Conservation (phyloP, 2,113 vertebrate genomes). For the Cygnus atratus region DNA sequence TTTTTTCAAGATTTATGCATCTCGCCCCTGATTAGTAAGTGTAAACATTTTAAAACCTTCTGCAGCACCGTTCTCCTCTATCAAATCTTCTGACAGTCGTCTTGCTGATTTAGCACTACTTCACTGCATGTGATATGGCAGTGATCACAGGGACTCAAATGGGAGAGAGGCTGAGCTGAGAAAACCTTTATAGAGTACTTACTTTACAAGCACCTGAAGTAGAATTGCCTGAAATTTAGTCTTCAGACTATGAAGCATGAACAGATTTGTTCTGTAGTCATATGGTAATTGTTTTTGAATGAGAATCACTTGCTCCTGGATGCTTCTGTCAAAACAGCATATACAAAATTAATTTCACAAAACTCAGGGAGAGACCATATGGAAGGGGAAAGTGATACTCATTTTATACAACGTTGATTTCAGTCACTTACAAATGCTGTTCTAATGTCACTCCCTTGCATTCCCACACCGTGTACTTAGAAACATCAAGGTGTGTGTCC, state of each 20-base stretch:
- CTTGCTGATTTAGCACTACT: neutral
- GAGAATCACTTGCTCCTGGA: neutral
- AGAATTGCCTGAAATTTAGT: neutral
- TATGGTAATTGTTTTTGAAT: neutral
- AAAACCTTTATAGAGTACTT: neutral
- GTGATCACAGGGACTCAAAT: neutral
- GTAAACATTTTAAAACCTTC: neutral
- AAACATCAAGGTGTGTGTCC: neutral
- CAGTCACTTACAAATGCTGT: neutral
- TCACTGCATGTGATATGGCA: neutral
- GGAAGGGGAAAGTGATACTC: neutral
- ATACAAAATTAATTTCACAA: neutral
- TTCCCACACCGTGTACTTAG: neutral
- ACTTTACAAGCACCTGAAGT: neutral
- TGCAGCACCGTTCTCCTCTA: neutral
- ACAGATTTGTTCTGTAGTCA: neutral
- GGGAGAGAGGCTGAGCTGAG: neutral
- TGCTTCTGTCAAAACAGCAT: neutral
- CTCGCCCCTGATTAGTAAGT: neutral
- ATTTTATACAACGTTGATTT: constrained; percentile 2
- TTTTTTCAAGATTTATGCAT: neutral
- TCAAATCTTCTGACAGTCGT: neutral
- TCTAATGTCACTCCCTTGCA: neutral
- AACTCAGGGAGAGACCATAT: neutral
- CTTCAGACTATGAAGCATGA: neutral